Evolutionary conservation across 2,113 vertebrate genomes (phyloP).

Genomic region (Hymenochirus boettgeri): DNA sequence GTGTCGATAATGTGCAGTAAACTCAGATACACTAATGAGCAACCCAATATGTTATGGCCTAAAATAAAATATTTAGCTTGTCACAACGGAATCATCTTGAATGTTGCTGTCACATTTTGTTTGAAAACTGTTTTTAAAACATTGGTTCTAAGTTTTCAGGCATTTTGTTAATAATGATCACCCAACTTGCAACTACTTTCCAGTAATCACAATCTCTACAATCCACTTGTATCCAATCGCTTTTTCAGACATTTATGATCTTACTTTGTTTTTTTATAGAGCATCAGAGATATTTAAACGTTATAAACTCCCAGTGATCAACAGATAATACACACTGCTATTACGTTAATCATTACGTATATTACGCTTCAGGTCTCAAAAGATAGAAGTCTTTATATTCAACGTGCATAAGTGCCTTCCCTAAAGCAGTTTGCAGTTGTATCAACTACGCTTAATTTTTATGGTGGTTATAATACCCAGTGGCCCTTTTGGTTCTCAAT

Average conservation of each 20-base stretch:
- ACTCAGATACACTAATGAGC: too few relatives aligned
- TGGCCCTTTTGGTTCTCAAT: too few relatives aligned
- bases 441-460: neutral
- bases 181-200: conserved; percentile 7
- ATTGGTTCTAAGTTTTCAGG: conserved; percentile 2
- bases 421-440: conserved; percentile 2
- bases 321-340: neutral
- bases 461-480: neutral
- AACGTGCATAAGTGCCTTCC: too few relatives aligned
- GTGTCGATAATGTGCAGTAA: too few relatives aligned
- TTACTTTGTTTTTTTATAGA: conserved; percentile 3
- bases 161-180: conserved; percentile 12
- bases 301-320: neutral
- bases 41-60: too few relatives aligned
- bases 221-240: conserved; percentile 5
- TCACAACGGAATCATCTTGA: too few relatives aligned
- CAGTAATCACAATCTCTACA: conserved; percentile 26
- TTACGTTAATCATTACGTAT: neutral
- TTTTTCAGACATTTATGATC: conserved; percentile 7
- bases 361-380: conserved; percentile 8
- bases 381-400: conserved; percentile 11
- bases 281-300: neutral
- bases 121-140: too few relatives aligned
- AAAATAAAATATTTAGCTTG: too few relatives aligned
- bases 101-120: too few relatives aligned